phyloP scores from a whole-genome alignment of 2,888 invertebrate species.

The Drepanosiphum platanoidis region DNA sequence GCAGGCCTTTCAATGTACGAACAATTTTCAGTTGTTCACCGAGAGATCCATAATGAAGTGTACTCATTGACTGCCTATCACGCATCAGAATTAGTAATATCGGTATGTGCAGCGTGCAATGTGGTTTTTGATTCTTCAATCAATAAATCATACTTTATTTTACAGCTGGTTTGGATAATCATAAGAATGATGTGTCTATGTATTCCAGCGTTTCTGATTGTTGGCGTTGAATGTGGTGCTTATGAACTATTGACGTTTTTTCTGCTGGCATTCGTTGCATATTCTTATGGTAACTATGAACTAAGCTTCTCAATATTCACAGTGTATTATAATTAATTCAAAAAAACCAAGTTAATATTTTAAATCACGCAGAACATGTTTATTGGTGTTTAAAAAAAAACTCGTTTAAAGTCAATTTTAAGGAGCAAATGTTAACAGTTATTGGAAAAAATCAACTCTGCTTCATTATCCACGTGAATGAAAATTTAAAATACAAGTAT shows the following conservation, averaged over 20 bases:
- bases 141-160: not conserved
- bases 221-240: slow-evolving; percentile 1
- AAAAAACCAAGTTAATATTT: not conserved
- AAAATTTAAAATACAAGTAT: no score
- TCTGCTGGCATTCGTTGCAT: slow-evolving; percentile 5
- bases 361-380: no score
- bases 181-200: slow-evolving; percentile 12
- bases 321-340: not conserved
- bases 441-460: no score
- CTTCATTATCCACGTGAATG: no score
- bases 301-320: not conserved
- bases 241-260: slow-evolving; percentile 6
- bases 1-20: not conserved
- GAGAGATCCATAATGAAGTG: slow-evolving; percentile 46
- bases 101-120: not conserved
- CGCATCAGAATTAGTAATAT: slow-evolving; percentile 18
- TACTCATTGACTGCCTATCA: slow-evolving; percentile 43
- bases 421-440: no score
- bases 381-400: no score
- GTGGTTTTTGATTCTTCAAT: not conserved
- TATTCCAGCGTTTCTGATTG: slow-evolving; percentile 9
- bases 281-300: slow-evolving; percentile 37
- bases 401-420: no score
- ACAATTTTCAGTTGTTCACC: slow-evolving; percentile 33
- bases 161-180: slow-evolving; percentile 23